Base-by-base conservation (phyloP, 2,113 vertebrate genomes). In the Cricetomys ansorgei region DNA sequence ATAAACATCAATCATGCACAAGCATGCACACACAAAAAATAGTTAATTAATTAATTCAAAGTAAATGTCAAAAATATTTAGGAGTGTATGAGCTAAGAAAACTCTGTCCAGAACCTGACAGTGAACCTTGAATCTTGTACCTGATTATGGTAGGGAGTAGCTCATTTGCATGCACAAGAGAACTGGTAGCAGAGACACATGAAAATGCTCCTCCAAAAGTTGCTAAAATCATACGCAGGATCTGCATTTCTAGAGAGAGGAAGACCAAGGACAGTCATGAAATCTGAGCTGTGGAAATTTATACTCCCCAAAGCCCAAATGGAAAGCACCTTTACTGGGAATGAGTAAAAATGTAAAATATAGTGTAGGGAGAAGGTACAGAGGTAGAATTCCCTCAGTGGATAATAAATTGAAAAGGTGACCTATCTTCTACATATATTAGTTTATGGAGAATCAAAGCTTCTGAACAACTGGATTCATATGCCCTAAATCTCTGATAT, bases 241-340 rank as follows among this genome's bases (percentile, higher is more conserved):
- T 85, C 70, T 79, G 62, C 70, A 89, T 92, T 89, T 92, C 96
- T 97, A 80, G 45, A 94, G 59, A 93, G 69, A 84, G n/a, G 50
- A 69, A 90, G 23, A 88, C 7, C 53, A 43, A 48, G 16, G 7
- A 80, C 31, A 50, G 5, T 85, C 29, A 73, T 65, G 12, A 89
- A 40, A 48, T 37, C 10, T 43, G 55, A 70, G 34, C 31, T 69
- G 19, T 65, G 80, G 43, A 73, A 75, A 64, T 67, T 69, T 85
- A 29, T 15, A 69, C 17, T 53, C 15, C 19, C 31, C 27, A 37
- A 8, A 34, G 13, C 25, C 7, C 72, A 69, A 48, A 31, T n/a
- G 64, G 84, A 55, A 85, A 45, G 12, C 12, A 27, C 59, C 9
- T 1, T 37, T 69, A 4, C 4, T 53, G 13, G 7, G 34, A 8